Evolutionary conservation across 2,113 vertebrate genomes (phyloP).

Genomic region (Panthera tigris): DNA sequence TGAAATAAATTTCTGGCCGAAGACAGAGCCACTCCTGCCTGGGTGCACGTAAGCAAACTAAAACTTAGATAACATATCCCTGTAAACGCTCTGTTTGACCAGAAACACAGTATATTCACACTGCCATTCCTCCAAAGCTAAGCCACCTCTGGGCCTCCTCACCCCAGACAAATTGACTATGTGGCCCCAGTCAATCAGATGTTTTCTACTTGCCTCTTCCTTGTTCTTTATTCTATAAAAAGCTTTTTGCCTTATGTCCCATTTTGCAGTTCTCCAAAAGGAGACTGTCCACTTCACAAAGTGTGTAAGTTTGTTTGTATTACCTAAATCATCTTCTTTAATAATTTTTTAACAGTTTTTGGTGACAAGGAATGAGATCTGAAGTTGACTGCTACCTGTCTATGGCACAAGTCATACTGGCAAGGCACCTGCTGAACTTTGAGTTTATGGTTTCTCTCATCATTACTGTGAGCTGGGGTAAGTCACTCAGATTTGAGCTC

Average conservation of each 20-base stretch:
- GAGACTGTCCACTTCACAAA: background rate
- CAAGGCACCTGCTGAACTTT: fast-evolving
- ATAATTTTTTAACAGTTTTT: background rate
- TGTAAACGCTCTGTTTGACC: background rate
- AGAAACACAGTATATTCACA: background rate
- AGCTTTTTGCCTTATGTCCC: background rate
- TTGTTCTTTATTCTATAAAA: background rate
- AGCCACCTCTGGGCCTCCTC: background rate
- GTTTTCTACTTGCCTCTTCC: background rate
- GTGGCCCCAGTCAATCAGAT: background rate
- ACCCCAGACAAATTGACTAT: background rate
- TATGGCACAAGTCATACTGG: background rate
- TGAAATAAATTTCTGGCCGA: background rate
- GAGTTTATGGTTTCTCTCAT: background rate
- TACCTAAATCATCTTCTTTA: background rate
- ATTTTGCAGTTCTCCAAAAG: background rate
- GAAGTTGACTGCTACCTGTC: background rate
- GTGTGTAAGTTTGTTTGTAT: background rate
- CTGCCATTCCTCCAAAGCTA: background rate
- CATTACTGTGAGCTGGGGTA: background rate
- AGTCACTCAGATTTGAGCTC: background rate
- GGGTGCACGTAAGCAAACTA: background rate
- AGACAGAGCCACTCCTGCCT: background rate
- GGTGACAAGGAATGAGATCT: background rate
- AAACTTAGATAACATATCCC: background rate